Evolutionary conservation across 2,113 vertebrate species (phyloP).

Genomic region (Atractosteus spatula): DNA sequence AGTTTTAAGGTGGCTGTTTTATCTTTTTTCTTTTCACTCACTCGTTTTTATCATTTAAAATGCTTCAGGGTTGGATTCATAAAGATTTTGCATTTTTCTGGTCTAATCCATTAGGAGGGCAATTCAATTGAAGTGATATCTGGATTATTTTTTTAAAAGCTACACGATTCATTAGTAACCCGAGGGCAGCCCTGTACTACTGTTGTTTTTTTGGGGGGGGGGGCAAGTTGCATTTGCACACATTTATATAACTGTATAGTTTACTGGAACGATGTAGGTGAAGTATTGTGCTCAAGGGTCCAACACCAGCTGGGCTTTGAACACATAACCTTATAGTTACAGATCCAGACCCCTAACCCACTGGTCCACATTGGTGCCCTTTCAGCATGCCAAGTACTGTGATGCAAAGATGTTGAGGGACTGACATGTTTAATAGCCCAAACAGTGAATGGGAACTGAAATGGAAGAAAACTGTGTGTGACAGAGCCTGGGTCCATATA

Average conservation of each 20-base stretch:
- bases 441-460: constrained; percentile 7
- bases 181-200: too few relatives aligned
- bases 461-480: neutral
- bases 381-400: constrained; percentile 6
- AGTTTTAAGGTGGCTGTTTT: constrained; percentile 22
- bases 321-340: too few relatives aligned
- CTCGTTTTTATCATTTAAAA: constrained; percentile 24
- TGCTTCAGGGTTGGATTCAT: too few relatives aligned
- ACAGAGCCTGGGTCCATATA: constrained; percentile 13
- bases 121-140: too few relatives aligned
- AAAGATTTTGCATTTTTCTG: too few relatives aligned
- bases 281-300: too few relatives aligned
- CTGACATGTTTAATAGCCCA: neutral
- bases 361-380: neutral
- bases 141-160: constrained; percentile 16
- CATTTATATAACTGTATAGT: too few relatives aligned
- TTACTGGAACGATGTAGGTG: too few relatives aligned
- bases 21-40: constrained; percentile 20
- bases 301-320: too few relatives aligned
- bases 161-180: too few relatives aligned
- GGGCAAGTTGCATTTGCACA: neutral
- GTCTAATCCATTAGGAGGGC: too few relatives aligned
- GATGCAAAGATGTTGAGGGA: constrained; percentile 7
- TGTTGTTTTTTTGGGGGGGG: constrained; percentile 1
- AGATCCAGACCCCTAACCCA: too few relatives aligned